Evolutionary conservation across 1,140 invertebrate genomes (phyloP).

Genomic region (Danaus plexippus): DNA sequence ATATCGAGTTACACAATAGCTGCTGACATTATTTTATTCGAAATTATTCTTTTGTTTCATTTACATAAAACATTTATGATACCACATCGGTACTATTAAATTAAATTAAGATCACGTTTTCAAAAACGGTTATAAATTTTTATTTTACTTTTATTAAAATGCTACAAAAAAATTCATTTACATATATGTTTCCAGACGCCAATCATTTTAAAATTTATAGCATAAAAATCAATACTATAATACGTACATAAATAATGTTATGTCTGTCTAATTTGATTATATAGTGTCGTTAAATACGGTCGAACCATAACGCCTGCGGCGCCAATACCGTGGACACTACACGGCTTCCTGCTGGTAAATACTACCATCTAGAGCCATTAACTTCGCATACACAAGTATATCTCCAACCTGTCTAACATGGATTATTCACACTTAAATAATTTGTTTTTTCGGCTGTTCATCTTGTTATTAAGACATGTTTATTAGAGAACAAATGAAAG

Average conservation of each 20-base stretch:
- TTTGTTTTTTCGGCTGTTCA: constrained; percentile 54
- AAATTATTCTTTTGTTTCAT: constrained; percentile 39
- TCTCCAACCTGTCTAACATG: constrained; percentile 44
- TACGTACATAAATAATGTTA: constrained; percentile 1
- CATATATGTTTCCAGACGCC: too few relatives aligned
- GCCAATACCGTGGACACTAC: constrained; percentile 34
- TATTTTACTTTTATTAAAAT: too few relatives aligned
- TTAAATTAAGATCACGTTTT: too few relatives aligned
- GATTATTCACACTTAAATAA: constrained; percentile 63
- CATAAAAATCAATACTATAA: too few relatives aligned
- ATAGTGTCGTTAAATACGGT: constrained; percentile 41
- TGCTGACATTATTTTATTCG: constrained; percentile 55
- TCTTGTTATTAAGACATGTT: constrained; percentile 57
- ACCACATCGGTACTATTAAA: too few relatives aligned
- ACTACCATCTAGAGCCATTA: constrained; percentile 55
- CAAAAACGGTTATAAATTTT: too few relatives aligned
- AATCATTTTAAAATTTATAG: too few relatives aligned
- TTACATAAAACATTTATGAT: background rate
- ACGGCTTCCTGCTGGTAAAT: constrained; percentile 55
- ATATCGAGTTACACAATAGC: constrained; percentile 65
- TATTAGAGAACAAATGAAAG: constrained; percentile 41
- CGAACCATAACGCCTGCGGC: constrained; percentile 29
- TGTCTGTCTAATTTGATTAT: constrained; percentile 1
- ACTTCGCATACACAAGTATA: constrained; percentile 49
- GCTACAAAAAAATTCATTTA: too few relatives aligned